Percentiles rank a stretch among this genome's conserved stretches.
phyloP scores from a whole-genome alignment of 1,140 invertebrate species.

The Mya arenaria region DNA sequence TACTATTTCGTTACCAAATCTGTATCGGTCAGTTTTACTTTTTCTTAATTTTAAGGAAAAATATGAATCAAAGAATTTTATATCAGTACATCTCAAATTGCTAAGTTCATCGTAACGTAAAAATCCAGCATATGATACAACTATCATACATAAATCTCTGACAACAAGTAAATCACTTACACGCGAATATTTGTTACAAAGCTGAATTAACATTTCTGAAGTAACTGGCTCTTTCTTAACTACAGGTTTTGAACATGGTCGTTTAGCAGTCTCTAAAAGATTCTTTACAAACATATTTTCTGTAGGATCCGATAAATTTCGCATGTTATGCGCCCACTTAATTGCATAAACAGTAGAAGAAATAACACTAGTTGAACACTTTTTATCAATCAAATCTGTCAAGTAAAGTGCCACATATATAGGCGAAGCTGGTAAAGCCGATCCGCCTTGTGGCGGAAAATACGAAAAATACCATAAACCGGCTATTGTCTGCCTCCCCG shows the following conservation, averaged over 20 bases:
- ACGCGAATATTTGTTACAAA: neutral
- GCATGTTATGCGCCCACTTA: slow-evolving; percentile 23
- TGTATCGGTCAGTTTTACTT: slow-evolving; percentile 60
- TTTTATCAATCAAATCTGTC: slow-evolving; percentile 15
- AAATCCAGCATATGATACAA: slow-evolving; percentile 13
- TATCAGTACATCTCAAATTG: slow-evolving; percentile 41
- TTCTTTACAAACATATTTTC: slow-evolving; percentile 33
- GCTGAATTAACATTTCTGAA: neutral
- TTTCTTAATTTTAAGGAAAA: slow-evolving; percentile 35
- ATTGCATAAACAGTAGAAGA: slow-evolving; percentile 13
- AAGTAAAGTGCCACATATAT: slow-evolving; percentile 34
- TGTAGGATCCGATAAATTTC: slow-evolving; percentile 1
- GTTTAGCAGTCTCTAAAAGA: slow-evolving; percentile 3
- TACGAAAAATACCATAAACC: neutral
- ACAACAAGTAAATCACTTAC: neutral
- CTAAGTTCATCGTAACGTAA: slow-evolving; percentile 48
- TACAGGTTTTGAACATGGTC: neutral
- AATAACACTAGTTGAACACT: neutral
- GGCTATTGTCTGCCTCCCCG: neutral
- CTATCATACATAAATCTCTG: neutral
- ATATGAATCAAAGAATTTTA: slow-evolving; percentile 45
- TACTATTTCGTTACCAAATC: slow-evolving; percentile 50
- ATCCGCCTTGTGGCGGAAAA: neutral
- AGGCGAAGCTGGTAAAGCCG: slow-evolving; percentile 2
- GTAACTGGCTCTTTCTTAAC: slow-evolving; percentile 1